A percentile compares a stretch with the other conserved stretches of the same genome.
Evolutionary conservation across 1,140 invertebrate genomes (phyloP).

Genomic region (Lordiphosa mommai): DNA sequence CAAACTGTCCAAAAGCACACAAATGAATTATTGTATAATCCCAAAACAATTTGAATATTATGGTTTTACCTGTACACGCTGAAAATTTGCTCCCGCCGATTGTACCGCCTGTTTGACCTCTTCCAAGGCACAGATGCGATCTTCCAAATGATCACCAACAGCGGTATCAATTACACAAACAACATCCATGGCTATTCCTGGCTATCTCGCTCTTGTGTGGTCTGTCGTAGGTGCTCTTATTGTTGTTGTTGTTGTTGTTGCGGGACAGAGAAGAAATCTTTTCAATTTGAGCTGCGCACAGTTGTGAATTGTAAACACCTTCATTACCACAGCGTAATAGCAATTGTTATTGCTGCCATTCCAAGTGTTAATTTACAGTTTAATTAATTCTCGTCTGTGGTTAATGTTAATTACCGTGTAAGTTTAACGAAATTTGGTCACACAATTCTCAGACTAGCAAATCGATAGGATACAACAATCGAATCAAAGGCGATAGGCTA

Average conservation of each 20-base stretch:
- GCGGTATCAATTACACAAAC: slow-evolving; percentile 93
- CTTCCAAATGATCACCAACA: slow-evolving; percentile 85
- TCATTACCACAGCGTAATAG: slow-evolving; percentile 61
- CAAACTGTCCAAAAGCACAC: slow-evolving; percentile 83
- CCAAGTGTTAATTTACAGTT: slow-evolving; percentile 56
- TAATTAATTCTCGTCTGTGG: too few species aligned
- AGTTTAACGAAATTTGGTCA: too few species aligned
- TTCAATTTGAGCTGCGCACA: slow-evolving; percentile 11
- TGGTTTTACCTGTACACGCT: slow-evolving; percentile 88
- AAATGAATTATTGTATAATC: slow-evolving; percentile 42
- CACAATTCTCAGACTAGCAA: too few species aligned
- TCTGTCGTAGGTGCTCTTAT: background rate
- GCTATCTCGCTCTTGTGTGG: slow-evolving; percentile 1
- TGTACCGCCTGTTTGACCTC: slow-evolving; percentile 91
- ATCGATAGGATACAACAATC: background rate
- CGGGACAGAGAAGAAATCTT: slow-evolving; percentile 25
- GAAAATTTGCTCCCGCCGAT: slow-evolving; percentile 88
- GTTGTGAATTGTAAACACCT: slow-evolving; percentile 35
- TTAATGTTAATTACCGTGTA: too few species aligned
- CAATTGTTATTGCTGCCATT: too few species aligned
- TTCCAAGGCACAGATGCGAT: slow-evolving; percentile 90
- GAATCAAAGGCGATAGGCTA: too few species aligned
- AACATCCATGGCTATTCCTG: slow-evolving; percentile 88
- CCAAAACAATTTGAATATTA: slow-evolving; percentile 13
- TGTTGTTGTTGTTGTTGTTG: background rate